Evolutionary conservation across 2,113 vertebrate genomes (phyloP), one percentile per base, ranked within the genome.

Genomic region (Chinchilla lanigera): DNA sequence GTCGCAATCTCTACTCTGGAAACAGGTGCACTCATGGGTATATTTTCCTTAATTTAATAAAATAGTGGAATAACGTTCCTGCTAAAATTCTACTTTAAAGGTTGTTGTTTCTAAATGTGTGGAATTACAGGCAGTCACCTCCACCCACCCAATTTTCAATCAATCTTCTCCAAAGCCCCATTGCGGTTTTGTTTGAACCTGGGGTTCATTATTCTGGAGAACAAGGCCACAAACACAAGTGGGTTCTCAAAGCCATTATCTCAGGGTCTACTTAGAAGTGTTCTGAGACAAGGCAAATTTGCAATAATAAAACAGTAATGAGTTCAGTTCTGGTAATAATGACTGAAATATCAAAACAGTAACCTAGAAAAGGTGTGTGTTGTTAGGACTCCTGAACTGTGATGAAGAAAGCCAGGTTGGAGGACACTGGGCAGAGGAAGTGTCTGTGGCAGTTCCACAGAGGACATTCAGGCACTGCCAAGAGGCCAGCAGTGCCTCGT

Each of bases 21-120:
- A 4, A 50, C 22, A 56, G 8, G 20, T 19, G 69, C 1, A 11
- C 41, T 85, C 11, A 33, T 19, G 24, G 17, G 44, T 77, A 38
- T 22, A 28, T 63, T 91, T 90, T 84, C 60, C 30, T 50, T 19
- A 50, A 83, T 52, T 86, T 81, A 65, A 80, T 83, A 82, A 87
- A 90, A 84, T n/a, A 19, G 69, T 75, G 14, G 35, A 33, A 47
- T 41, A 26, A 60, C 80, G 50, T 83, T 58, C 67, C 69, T 9
- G 24, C 65, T 30, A 69, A 94, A 90, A 56, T 91, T 52, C 35
- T 88, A 38, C 52, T 86, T 58, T 75, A 82, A 86, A 80, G 47
- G 35, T n/a, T 47, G 56, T 63, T 87, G 28, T 35, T 96, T 90
- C 54, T 47, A 86, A 92, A 78, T 60, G 50, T 54, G 80, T 61